Conservation (phyloP, 2,113 vertebrate species). For the Cephalopterus ornatus region DNA sequence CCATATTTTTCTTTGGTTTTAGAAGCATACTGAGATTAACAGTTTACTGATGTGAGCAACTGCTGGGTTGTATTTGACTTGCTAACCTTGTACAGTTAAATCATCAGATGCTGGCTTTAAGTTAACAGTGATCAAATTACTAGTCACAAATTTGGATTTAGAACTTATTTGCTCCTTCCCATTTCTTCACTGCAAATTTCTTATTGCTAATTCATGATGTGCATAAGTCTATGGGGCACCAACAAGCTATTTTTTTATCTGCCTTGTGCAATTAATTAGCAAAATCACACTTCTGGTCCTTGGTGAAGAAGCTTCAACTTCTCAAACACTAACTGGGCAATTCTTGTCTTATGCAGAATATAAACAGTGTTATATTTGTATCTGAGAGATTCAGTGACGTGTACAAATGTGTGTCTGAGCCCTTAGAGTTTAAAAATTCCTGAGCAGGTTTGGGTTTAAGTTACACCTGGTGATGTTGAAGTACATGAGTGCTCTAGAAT, state of each 20-base stretch:
- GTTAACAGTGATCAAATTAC: not conserved
- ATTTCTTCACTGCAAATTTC: not conserved
- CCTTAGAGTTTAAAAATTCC: not conserved
- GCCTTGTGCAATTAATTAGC: not conserved
- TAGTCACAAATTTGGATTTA: not conserved
- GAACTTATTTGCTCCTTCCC: not conserved
- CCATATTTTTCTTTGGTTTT: conserved; percentile 18
- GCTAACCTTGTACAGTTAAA: not conserved
- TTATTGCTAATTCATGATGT: not conserved
- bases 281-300: not conserved
- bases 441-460: not conserved
- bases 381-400: not conserved
- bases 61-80: not conserved
- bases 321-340: not conserved
- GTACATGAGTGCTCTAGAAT: fast-evolving
- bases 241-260: not conserved
- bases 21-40: conserved; percentile 33
- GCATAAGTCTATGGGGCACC: not conserved
- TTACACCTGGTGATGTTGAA: fast-evolving
- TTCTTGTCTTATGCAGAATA: not conserved
- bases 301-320: not conserved
- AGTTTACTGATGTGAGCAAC: not conserved
- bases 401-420: not conserved
- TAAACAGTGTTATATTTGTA: not conserved
- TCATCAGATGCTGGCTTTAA: not conserved